Evolutionary conservation across 2,888 invertebrate species (phyloP), one percentile per base, ranked within the genome.

Genomic region (Gibbula magus): DNA sequence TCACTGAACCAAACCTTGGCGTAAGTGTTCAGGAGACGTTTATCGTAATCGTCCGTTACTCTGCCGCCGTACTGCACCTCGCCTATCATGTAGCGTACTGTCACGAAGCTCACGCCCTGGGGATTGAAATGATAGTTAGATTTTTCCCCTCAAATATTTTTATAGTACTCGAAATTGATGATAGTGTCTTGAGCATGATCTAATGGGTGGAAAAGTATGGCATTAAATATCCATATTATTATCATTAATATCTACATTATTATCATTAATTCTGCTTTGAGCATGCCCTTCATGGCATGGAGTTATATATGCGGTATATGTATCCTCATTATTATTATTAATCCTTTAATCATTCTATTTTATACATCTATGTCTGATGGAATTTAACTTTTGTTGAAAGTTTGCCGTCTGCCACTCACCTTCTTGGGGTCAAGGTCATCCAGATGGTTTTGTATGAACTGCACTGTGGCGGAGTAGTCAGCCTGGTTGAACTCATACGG

Each of bases 401-500:
- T 35, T 35, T 35, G n/a, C 8, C 22, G 18, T 25, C 54, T 29
- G 8, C 16, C 29, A 7, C 82, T 53, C 84, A 94, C 94, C 92
- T 97, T 97, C 91, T 98, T 98, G 0, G 97, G 97, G 93, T 99
- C 98, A 94, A 98, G 96, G 92, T 98, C 98, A 91, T 99, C 99
- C 81, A 99, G 94, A 93, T 99, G 98, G 92, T 98, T 98, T 93
- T 98, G 98, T 81, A 99, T 95, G 92, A 99, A 99, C 93, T 98
- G 98, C 0, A 98, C 96, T 82, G 98, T 96, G 1, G 98, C 97
- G 2, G 97, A 96, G 91, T 98, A 98, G 93, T 99, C 99, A 0
- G 98, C 97, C 94, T 98, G 98, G 93, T 97, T 97, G 92, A 99
- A 99, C 93, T 99, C 98, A 89, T 99, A 99, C 0, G 98, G 97